Evolutionary conservation across 2,888 invertebrate genomes (phyloP), one percentile per base, ranked within the genome.

Genomic region (Alentia gelatinosa): DNA sequence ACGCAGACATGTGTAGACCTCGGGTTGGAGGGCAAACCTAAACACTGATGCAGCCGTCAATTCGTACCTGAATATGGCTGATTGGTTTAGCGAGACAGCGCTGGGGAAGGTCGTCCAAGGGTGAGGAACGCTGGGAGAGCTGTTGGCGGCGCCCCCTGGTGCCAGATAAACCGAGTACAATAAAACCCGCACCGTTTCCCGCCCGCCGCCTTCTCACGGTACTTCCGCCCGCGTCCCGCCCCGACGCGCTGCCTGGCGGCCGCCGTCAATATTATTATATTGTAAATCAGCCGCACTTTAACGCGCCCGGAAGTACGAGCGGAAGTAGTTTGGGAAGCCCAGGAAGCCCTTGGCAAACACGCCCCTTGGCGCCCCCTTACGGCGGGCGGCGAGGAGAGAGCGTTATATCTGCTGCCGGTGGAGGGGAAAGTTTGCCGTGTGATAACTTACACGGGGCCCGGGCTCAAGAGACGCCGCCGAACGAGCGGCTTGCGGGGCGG

Each of bases 251-350:
- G n/a, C 56, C 56, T 56, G n/a, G 19, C 56, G 19, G n/a, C 23
- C 9, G 56, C 56, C 56, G 56, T 56, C 56, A 56, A 56, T 56
- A 56, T 56, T n/a, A 56, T 56, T 56, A 56, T 56, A 56, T 56
- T 56, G 56, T 56, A 56, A 56, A 56, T 56, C 56, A 56, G n/a
- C 56, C n/a, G 56, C 56, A 56, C 56, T 56, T 56, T 56, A 56
- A 19, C 56, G 19, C 56, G 23, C 23, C 56, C 56, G 56, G 56
- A 56, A 56, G 56, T 56, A 56, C 23, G 23, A 19, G 23, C 12
- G n/a, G 56, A n/a, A 56, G 56, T 3, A n/a, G 56, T n/a, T n/a
- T n/a, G n/a, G n/a, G n/a, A n/a, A n/a, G n/a, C n/a, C n/a, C n/a
- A n/a, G n/a, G n/a, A n/a, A n/a, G n/a, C n/a, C n/a, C n/a, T n/a